phyloP scores from a whole-genome alignment of 2,113 vertebrate genomes.

The Salvator merianae region DNA sequence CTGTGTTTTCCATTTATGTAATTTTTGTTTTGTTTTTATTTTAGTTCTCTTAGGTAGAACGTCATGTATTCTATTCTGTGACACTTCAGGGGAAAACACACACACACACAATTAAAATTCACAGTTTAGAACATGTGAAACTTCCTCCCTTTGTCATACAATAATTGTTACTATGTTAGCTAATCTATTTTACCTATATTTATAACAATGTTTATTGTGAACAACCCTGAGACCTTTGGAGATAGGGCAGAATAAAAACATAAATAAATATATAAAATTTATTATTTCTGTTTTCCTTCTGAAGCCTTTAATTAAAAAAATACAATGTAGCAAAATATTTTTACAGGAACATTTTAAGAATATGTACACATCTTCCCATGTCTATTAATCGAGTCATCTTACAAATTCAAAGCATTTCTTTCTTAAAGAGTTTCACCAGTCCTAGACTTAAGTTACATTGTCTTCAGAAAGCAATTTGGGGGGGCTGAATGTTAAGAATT shows the following conservation, averaged over 20 bases:
- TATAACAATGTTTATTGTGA: too few species aligned
- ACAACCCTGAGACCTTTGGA: too few species aligned
- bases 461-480: slow-evolving; percentile 68
- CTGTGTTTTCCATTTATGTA: too few species aligned
- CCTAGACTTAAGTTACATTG: slow-evolving; percentile 50
- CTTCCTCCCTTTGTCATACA: too few species aligned
- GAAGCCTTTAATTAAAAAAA: not conserved
- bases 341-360: not conserved
- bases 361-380: slow-evolving; percentile 21
- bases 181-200: not conserved
- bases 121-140: not conserved
- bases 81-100: too few species aligned
- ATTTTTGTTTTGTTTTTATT: not conserved
- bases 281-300: not conserved
- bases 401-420: slow-evolving; percentile 48
- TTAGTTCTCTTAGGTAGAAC: not conserved
- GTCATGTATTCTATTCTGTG: not conserved
- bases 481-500: slow-evolving; percentile 69
- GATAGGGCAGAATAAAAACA: not conserved
- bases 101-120: not conserved
- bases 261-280: too few species aligned
- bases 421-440: slow-evolving; percentile 53
- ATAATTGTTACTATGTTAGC: not conserved
- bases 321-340: not conserved
- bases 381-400: slow-evolving; percentile 34